Evolutionary conservation across 2,888 invertebrate species (phyloP).

Genomic region (Malachius bipustulatus): DNA sequence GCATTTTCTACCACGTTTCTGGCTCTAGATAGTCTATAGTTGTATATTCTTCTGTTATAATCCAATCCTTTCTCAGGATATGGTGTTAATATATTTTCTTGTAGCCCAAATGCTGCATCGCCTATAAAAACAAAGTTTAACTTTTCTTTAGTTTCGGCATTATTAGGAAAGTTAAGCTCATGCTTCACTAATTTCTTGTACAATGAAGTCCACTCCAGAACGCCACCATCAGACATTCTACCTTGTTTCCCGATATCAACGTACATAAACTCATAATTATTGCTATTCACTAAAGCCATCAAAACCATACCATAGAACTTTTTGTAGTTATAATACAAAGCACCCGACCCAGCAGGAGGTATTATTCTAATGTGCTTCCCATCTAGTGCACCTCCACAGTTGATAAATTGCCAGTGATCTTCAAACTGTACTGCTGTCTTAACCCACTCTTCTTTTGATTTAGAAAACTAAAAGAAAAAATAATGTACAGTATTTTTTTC

Average conservation of each 20-base stretch:
- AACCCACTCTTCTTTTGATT: no score
- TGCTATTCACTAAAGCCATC: slow-evolving; percentile 19
- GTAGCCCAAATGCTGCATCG: slow-evolving; percentile 18
- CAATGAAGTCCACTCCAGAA: slow-evolving; percentile 17
- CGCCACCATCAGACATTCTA: slow-evolving; percentile 19
- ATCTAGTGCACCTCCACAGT: no score
- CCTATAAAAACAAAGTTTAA: slow-evolving; percentile 18
- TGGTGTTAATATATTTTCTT: slow-evolving; percentile 20
- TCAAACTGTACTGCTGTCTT: no score
- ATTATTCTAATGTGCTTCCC: no score
- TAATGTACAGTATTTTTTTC: no score
- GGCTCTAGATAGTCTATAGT: no score
- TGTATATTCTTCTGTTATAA: slow-evolving; percentile 9
- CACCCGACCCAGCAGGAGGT: no score
- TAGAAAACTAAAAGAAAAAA: no score
- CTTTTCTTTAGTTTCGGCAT: slow-evolving; percentile 11
- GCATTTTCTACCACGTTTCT: no score
- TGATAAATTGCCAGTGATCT: no score
- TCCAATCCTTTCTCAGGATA: slow-evolving; percentile 16
- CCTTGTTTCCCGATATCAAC: slow-evolving; percentile 17
- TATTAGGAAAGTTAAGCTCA: slow-evolving; percentile 11
- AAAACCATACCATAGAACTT: no score
- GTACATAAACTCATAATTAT: slow-evolving; percentile 21
- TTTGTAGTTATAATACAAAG: no score
- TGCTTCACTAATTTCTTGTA: slow-evolving; percentile 8